Evolutionary conservation across 2,888 invertebrate genomes (phyloP), one percentile per base, ranked within the genome.

Genomic region (Suillia variegata): DNA sequence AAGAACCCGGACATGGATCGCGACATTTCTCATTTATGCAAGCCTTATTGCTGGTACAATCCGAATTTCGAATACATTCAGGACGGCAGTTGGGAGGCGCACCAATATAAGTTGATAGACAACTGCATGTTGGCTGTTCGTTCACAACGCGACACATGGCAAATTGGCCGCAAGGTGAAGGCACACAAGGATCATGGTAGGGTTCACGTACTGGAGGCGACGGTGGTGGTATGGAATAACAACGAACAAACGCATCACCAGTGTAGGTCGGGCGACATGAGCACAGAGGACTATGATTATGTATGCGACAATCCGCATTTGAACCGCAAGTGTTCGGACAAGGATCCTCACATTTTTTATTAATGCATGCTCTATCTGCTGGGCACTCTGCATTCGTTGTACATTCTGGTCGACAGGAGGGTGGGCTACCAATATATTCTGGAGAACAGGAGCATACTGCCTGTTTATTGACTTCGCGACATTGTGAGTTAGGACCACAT

Each of bases 401-500:
- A 72, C 88, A 88, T 78, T 88, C 87, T 47, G 88, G 88, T 21
- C 88, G 85, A 77, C 91, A 91, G n/a, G 82, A 76, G 45, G 89
- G 89, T 55, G 89, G 88, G 66, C 85, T 86, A 54, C 89, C 90
- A 51, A 86, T 83, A 71, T 86, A 88, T 52, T 84, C 84, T 31
- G 83, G 77, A 31, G 85, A 77, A 71, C 89, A 88, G 13, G 86
- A 86, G 72, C 88, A 88, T 15, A 87, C 85, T n/a, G 87, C 84
- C 66, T 87, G 86, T 38, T 83, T 83, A 66, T 85, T 85, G 17
- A 85, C 77, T 68, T 88, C 85, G 50, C 86, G 85, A 73, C 92
- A 93, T 71, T 88, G 86, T 13, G 91, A 88, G 78, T 89, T 89
- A 22, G 84, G 81, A 50, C 92, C 92, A 76, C 93, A 93, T 1